Percentiles rank a stretch among this genome's conserved stretches.
These are phyloP conservation scores for Eutrigla gurnardus DNA, from an alignment of 2,797 vertebrate species.

Conservation along the genomic window DNA sequence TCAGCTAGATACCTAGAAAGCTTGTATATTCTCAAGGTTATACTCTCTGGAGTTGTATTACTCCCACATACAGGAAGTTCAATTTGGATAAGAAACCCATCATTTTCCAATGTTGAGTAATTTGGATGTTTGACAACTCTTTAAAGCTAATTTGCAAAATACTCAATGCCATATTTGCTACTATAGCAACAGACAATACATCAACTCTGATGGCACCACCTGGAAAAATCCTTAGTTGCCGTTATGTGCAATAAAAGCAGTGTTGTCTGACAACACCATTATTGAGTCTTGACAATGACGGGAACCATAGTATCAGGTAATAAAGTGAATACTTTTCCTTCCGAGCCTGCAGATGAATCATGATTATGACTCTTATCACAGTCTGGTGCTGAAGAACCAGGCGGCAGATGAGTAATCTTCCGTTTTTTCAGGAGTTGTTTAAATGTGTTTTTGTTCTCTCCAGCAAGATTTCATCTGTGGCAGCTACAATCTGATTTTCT, in stretches of 20 bases:
- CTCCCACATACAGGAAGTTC: background rate
- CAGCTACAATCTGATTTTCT: conserved; percentile 51
- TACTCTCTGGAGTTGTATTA: no score
- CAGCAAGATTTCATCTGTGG: conserved; percentile 61
- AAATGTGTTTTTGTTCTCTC: conserved; percentile 53
- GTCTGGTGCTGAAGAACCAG: conserved; percentile 29
- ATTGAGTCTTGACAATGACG: conserved; percentile 37
- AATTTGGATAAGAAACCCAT: background rate
- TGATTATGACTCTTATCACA: conserved; percentile 42
- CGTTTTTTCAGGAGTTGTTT: conserved; percentile 26
- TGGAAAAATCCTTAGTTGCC: conserved; percentile 2
- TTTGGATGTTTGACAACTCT: background rate
- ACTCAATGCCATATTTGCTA: background rate
- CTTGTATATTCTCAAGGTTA: conserved; percentile 8
- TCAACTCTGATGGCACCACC: conserved; percentile 18
- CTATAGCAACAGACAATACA: background rate
- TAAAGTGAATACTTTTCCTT: conserved; percentile 49
- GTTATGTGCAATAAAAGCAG: conserved; percentile 39
- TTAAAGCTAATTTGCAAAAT: background rate
- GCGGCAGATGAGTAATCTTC: conserved; percentile 30
- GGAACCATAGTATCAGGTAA: conserved; percentile 40
- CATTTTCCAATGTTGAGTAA: background rate
- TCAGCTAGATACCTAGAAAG: background rate
- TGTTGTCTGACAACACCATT: conserved; percentile 18
- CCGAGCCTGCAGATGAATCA: conserved; percentile 36